Evolutionary conservation across 2,113 vertebrate species (phyloP).

Genomic region (Chionis minor): DNA sequence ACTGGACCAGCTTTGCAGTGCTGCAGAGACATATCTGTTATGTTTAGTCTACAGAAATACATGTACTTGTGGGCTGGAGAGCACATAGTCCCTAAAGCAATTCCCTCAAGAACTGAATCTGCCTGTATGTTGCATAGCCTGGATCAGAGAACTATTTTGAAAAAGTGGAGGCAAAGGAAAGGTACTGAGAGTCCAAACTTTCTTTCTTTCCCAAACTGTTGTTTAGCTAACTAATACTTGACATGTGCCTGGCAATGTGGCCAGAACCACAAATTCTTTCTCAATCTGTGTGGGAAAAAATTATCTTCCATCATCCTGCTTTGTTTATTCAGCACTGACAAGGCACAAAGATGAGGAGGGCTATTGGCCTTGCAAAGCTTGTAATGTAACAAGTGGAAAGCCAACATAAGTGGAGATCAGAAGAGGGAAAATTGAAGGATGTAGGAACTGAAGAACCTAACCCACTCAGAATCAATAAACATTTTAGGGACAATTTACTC

Average conservation of each 20-base stretch:
- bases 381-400: neutral
- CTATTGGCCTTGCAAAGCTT: neutral
- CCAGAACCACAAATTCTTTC: slow-evolving; percentile 15
- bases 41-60: slow-evolving; percentile 27
- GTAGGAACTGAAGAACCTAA: neutral
- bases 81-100: neutral
- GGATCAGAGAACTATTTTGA: neutral
- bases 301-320: neutral
- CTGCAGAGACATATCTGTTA: neutral
- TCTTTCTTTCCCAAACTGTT: neutral
- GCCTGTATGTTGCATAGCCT: neutral
- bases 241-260: neutral
- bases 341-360: neutral
- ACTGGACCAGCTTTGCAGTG: neutral
- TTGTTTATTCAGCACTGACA: slow-evolving; percentile 18
- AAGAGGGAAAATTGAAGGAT: neutral
- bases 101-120: neutral
- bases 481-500: neutral
- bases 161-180: neutral
- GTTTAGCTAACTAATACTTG: neutral
- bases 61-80: neutral
- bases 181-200: neutral
- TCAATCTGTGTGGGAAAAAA: neutral
- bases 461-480: neutral
- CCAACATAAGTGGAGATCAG: neutral